phyloP scores from a whole-genome alignment of 2,113 vertebrate species.

The Arizona elegans region DNA sequence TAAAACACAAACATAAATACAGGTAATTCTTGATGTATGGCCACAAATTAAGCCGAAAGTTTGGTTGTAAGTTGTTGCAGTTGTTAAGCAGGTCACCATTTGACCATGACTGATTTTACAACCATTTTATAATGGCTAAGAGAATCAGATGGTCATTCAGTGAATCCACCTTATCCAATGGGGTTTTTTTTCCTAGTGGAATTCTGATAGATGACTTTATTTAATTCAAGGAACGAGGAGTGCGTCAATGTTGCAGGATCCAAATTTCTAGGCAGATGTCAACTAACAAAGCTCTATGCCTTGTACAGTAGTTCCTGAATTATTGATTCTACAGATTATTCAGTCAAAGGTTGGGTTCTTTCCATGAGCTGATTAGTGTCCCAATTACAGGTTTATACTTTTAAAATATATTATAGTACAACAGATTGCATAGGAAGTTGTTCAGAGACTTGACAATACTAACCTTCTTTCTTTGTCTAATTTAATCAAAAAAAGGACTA shows the following conservation, averaged over 20 bases:
- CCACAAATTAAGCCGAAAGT: neutral
- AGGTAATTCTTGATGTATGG: neutral
- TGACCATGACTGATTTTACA: neutral
- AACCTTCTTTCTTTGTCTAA: neutral
- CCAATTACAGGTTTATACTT: neutral
- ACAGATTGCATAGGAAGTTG: neutral
- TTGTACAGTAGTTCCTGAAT: neutral
- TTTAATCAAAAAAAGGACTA: too few relatives aligned
- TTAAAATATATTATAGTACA: neutral
- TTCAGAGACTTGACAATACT: neutral
- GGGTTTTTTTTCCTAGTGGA: rapidly evolving
- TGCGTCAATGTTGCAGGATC: neutral
- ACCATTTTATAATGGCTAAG: neutral
- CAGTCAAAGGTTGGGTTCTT: neutral
- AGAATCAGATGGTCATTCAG: neutral
- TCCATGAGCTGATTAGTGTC: neutral
- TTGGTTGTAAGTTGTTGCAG: neutral
- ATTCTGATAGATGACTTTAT: neutral
- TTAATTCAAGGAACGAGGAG: neutral
- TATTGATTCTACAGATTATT: neutral
- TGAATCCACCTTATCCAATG: neutral
- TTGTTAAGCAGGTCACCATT: neutral
- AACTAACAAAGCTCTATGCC: neutral
- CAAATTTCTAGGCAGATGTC: neutral
- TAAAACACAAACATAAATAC: neutral